A percentile compares a stretch with the other conserved stretches of the same genome.
Evolutionary conservation across 2,113 vertebrate species (phyloP).

Genomic region (Saccopteryx leptura): DNA sequence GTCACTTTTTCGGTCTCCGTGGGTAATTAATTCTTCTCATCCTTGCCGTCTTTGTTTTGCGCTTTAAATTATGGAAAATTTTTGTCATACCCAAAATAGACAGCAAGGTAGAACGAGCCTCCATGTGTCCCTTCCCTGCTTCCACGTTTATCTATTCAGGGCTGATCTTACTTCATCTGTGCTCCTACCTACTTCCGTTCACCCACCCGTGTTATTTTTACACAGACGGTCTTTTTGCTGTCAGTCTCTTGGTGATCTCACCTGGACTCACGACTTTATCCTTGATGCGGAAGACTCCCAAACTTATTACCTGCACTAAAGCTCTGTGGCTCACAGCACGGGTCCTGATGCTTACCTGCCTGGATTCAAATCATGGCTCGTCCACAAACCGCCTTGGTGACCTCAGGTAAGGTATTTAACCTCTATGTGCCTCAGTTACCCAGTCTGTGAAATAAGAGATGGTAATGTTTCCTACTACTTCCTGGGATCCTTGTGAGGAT

Average conservation of each 20-base stretch:
- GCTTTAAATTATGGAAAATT: conserved; percentile 12
- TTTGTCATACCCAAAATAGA: not conserved
- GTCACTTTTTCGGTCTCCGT: not conserved
- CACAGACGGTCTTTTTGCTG: not conserved
- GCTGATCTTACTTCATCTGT: not conserved
- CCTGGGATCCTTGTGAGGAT: not conserved
- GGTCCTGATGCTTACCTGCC: not conserved
- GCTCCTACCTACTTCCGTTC: not conserved
- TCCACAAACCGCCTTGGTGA: not conserved
- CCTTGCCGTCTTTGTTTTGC: not conserved
- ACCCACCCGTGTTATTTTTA: not conserved
- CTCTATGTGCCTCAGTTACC: not conserved
- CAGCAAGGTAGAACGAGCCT: not conserved
- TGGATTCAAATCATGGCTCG: not conserved
- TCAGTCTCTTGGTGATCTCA: not conserved
- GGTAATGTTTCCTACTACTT: not conserved
- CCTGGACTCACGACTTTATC: not conserved
- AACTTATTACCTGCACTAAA: not conserved
- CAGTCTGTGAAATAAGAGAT: not conserved
- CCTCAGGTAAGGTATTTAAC: not conserved
- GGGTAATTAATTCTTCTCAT: not conserved
- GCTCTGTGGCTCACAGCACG: not conserved
- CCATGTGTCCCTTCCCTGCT: not conserved
- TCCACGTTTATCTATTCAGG: not conserved
- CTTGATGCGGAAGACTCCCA: not conserved